Conservation (phyloP, 1,140 invertebrate species). For the Lethrus apterus region DNA sequence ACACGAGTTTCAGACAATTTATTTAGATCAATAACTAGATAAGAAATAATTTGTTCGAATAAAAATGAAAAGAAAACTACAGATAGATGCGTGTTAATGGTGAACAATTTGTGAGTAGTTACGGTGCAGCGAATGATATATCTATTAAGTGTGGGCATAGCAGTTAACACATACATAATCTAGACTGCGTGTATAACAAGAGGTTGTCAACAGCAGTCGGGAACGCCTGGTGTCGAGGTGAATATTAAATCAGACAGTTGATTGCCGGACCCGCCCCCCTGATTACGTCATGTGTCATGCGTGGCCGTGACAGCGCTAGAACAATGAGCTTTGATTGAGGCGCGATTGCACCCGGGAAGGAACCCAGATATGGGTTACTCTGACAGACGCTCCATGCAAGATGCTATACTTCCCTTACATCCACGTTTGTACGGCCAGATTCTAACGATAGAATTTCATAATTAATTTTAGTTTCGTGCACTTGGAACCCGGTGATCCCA, state of each 20-base stretch:
- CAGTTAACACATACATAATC: constrained; percentile 31
- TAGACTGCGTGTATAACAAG: constrained; percentile 27
- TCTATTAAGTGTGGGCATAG: constrained; percentile 24
- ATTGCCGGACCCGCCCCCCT: constrained; percentile 37
- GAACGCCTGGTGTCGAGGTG: constrained; percentile 32
- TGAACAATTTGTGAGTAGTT: too few relatives aligned
- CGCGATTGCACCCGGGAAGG: constrained; percentile 26
- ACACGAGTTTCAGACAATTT: too few relatives aligned
- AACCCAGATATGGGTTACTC: constrained; percentile 22
- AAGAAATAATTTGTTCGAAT: too few relatives aligned
- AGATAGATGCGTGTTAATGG: too few relatives aligned
- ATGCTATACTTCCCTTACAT: constrained; percentile 18
- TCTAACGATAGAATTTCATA: too few relatives aligned
- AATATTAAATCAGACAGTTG: constrained; percentile 40
- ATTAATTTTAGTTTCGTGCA: too few relatives aligned
- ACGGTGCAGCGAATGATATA: constrained; percentile 18
- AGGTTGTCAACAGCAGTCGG: constrained; percentile 35
- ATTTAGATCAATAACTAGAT: too few relatives aligned
- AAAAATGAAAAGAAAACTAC: too few relatives aligned
- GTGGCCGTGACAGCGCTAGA: constrained; percentile 33
- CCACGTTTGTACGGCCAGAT: too few relatives aligned
- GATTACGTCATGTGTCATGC: constrained; percentile 39
- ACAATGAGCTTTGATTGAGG: constrained; percentile 37
- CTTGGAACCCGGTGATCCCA: too few relatives aligned
- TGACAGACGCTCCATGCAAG: constrained; percentile 19